Percentiles rank a stretch among this genome's conserved stretches.
Evolutionary conservation across 1,140 invertebrate species (phyloP).

Genomic region (Acyrthosiphon pisum): DNA sequence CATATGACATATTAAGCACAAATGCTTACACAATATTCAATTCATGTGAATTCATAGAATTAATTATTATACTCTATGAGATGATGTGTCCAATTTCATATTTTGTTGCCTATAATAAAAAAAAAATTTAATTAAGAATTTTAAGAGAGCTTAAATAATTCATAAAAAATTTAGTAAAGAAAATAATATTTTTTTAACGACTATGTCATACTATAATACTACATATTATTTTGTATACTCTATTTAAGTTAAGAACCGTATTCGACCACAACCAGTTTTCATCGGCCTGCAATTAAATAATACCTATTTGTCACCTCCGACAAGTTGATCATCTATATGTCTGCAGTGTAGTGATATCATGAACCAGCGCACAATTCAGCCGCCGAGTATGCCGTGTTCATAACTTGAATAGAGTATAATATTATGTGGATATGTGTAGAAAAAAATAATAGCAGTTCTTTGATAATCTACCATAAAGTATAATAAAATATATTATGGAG

Average conservation of each 20-base stretch:
- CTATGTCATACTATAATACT: not conserved
- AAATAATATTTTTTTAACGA: not conserved
- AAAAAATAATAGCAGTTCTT: not conserved
- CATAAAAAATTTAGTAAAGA: too few relatives aligned
- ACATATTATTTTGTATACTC: not conserved
- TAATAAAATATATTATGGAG: not conserved
- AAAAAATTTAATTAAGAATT: too few relatives aligned
- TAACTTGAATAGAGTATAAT: not conserved
- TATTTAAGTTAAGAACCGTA: not conserved
- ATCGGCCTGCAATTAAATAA: not conserved
- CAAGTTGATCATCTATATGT: not conserved
- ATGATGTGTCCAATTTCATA: not conserved
- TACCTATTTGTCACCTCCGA: not conserved
- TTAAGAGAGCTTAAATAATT: too few relatives aligned
- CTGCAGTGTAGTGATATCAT: not conserved
- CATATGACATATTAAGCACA: conserved; percentile 55
- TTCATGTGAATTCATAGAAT: conserved; percentile 43
- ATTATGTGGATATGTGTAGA: not conserved
- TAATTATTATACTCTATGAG: not conserved
- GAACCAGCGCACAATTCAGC: not conserved
- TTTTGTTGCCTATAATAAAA: not conserved
- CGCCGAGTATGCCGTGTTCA: not conserved
- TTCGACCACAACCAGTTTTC: not conserved
- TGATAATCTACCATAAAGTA: not conserved
- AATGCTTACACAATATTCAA: conserved; percentile 21